Conservation (phyloP, 2,888 invertebrate genomes). For the Drosophila robusta region DNA sequence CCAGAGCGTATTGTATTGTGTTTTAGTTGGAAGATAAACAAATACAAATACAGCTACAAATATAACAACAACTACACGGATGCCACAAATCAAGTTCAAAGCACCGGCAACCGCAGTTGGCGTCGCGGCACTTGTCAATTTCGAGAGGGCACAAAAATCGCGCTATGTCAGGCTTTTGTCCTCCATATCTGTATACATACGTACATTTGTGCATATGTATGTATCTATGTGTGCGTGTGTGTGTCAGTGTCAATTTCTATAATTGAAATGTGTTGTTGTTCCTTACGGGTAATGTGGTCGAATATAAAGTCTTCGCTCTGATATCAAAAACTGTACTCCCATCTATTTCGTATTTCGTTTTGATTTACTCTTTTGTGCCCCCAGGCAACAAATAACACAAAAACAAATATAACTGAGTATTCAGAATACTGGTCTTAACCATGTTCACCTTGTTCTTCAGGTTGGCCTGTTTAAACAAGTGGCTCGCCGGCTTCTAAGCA, state of each 20-base stretch:
- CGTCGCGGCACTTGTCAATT: conserved; percentile 45
- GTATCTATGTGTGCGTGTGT: conserved; percentile 3
- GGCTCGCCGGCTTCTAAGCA: conserved; percentile 15
- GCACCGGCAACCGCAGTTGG: conserved; percentile 39
- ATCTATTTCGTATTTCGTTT: conserved; percentile 17
- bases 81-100: conserved; percentile 73
- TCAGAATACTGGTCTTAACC: conserved; percentile 45
- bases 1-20: conserved; percentile 54
- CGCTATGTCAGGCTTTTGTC: conserved; percentile 51
- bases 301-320: conserved; percentile 11
- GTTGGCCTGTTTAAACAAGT: conserved; percentile 41
- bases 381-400: not conserved
- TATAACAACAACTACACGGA: conserved; percentile 28
- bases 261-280: conserved; percentile 46
- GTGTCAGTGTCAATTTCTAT: conserved; percentile 41
- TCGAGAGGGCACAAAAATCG: conserved; percentile 25
- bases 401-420: not conserved
- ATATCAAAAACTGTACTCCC: conserved; percentile 14
- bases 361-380: conserved; percentile 20
- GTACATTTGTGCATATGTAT: not conserved
- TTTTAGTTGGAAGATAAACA: conserved; percentile 34
- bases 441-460: conserved; percentile 30
- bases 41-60: conserved; percentile 5
- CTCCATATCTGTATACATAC: conserved; percentile 40
- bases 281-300: conserved; percentile 6